phyloP scores from a whole-genome alignment of 2,888 invertebrate genomes.

The Chymomyza amoena region DNA sequence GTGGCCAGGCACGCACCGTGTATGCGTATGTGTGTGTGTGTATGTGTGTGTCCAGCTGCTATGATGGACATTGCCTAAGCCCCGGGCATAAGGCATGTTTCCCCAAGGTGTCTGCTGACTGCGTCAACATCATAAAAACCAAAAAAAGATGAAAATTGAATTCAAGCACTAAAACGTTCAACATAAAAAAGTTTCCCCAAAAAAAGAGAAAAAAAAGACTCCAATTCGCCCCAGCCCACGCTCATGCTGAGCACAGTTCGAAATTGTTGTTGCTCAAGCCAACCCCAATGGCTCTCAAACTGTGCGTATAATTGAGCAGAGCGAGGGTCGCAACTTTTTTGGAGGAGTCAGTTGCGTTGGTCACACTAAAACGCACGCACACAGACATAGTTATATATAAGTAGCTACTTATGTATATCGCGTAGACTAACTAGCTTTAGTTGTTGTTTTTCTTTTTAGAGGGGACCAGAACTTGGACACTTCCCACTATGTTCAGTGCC shows the following conservation, averaged over 20 bases:
- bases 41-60: neutral
- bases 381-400: no score
- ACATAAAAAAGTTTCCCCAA: slow-evolving; percentile 13
- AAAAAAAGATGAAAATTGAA: slow-evolving; percentile 30
- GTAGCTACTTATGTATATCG: no score
- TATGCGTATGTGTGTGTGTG: no score
- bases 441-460: no score
- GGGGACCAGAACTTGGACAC: no score
- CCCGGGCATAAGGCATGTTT: neutral
- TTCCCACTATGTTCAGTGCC: no score
- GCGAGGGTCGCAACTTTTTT: neutral
- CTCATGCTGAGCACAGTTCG: slow-evolving; percentile 1
- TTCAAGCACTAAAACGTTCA: slow-evolving; percentile 14
- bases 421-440: no score
- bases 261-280: neutral
- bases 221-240: no score
- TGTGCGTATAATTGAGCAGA: neutral
- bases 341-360: neutral
- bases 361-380: neutral
- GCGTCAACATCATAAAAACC: slow-evolving; percentile 6
- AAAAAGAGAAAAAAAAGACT: slow-evolving; percentile 21
- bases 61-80: neutral
- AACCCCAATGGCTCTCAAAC: neutral
- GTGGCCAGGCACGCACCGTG: no score
- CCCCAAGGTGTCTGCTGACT: slow-evolving; percentile 3